phyloP scores from a whole-genome alignment of 1,140 invertebrate species.

The Tenebrio molitor region DNA sequence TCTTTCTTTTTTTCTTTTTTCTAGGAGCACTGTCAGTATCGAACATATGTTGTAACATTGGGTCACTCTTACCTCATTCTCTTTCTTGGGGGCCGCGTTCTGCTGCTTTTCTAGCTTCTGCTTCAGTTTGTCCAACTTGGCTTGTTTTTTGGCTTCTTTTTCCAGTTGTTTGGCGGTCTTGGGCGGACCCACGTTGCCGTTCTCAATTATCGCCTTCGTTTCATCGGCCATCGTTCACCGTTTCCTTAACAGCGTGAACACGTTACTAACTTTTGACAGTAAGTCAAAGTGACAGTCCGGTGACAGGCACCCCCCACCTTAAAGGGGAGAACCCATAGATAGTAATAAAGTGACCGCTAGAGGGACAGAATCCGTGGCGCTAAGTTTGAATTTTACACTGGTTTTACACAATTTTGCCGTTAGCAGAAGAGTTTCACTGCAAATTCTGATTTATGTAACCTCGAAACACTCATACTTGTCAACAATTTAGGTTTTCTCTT shows the following conservation, averaged over 20 bases:
- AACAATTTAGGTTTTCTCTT: no score
- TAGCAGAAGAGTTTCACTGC: no score
- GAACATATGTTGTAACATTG: constrained; percentile 51
- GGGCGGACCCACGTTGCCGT: constrained; percentile 67
- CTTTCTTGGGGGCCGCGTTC: constrained; percentile 67
- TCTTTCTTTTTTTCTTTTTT: constrained; percentile 82
- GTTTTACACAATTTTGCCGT: no score
- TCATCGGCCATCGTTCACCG: constrained; percentile 60
- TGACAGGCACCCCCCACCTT: no score
- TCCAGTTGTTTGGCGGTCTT: constrained; percentile 91
- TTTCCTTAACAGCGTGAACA: constrained; percentile 14
- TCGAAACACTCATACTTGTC: no score
- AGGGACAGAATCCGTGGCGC: no score
- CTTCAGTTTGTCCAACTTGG: constrained; percentile 92
- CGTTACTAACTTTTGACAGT: constrained; percentile 2
- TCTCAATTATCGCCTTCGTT: constrained; percentile 52
- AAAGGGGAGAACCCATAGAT: no score
- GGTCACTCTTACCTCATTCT: constrained; percentile 71
- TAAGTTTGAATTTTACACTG: no score
- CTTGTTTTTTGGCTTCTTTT: constrained; percentile 90
- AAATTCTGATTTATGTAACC: no score
- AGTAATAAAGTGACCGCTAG: no score
- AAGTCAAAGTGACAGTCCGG: constrained; percentile 11
- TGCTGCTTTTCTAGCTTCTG: constrained; percentile 90
- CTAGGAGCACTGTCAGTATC: constrained; percentile 66